Conservation (phyloP, 2,113 vertebrate genomes). For the Chascanopsetta lugubris region DNA sequence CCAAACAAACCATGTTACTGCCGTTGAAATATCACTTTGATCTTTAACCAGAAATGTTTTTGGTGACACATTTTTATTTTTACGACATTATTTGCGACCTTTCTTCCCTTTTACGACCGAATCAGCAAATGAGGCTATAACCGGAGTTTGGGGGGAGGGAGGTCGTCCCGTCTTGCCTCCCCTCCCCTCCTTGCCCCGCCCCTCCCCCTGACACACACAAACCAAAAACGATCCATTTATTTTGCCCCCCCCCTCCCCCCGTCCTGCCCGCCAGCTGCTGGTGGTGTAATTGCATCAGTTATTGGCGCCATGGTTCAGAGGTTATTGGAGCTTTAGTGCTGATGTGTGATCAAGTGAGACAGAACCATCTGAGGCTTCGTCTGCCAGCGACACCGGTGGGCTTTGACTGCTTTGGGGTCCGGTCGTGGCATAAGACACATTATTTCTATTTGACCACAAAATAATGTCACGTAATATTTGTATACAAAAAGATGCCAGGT, state of each 20-base stretch:
- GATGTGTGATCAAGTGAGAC: constrained; percentile 4
- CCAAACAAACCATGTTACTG: too few relatives aligned
- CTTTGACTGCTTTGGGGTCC: neutral
- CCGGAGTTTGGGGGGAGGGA: neutral
- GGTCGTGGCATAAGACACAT: too few relatives aligned
- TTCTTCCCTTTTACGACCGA: constrained; percentile 1
- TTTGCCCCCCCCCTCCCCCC: constrained; percentile 55
- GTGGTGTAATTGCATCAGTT: constrained; percentile 72
- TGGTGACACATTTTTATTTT: neutral
- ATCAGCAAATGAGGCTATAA: constrained; percentile 36
- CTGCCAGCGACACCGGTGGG: neutral
- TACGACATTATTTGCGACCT: neutral
- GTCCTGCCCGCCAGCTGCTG: constrained; percentile 60
- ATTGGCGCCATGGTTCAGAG: constrained; percentile 53
- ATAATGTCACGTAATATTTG: too few relatives aligned
- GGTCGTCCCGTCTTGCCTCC: too few relatives aligned
- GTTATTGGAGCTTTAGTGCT: constrained; percentile 37
- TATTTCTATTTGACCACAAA: too few relatives aligned
- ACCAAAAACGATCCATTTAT: constrained; percentile 64
- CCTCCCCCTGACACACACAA: neutral
- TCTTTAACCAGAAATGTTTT: too few relatives aligned
- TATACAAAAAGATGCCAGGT: too few relatives aligned
- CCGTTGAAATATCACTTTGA: too few relatives aligned
- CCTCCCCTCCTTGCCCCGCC: neutral
- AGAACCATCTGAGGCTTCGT: constrained; percentile 15